A percentile compares a stretch with the other conserved stretches of the same genome.
Conservation (phyloP, 2,888 invertebrate species). For the Euzophera pinguis region DNA sequence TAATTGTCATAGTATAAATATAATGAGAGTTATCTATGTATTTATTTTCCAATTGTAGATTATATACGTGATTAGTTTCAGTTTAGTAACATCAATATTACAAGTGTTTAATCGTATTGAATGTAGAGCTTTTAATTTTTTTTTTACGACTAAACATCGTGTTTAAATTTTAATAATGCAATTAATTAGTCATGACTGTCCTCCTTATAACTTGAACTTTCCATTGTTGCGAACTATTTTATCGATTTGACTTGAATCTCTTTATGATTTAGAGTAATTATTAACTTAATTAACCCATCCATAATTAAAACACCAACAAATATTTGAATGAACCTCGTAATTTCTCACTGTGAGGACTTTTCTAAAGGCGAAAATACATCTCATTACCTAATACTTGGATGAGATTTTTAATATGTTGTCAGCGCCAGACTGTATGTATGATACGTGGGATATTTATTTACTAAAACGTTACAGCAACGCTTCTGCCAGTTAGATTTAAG, state of each 20-base stretch:
- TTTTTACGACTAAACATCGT: background rate
- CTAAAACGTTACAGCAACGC: background rate
- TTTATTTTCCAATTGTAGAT: too few species aligned
- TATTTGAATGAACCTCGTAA: background rate
- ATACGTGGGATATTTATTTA: constrained; percentile 1
- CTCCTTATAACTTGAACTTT: too few species aligned
- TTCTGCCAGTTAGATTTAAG: constrained; percentile 13
- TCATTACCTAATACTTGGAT: background rate
- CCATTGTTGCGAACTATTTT: too few species aligned
- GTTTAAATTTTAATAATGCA: background rate
- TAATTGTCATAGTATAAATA: background rate
- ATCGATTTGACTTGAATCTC: background rate
- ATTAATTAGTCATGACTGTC: too few species aligned
- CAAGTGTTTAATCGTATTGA: background rate
- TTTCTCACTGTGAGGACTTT: background rate
- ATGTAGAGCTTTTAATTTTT: background rate
- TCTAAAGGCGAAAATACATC: background rate
- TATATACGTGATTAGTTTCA: background rate
- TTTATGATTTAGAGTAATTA: background rate
- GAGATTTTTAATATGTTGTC: background rate
- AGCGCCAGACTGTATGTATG: background rate
- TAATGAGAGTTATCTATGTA: background rate
- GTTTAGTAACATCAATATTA: background rate
- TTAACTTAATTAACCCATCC: background rate
- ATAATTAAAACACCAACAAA: background rate